These are phyloP conservation scores for Eristalis tenax DNA, from an alignment of 2,888 invertebrate species.

Conservation along the genomic window DNA sequence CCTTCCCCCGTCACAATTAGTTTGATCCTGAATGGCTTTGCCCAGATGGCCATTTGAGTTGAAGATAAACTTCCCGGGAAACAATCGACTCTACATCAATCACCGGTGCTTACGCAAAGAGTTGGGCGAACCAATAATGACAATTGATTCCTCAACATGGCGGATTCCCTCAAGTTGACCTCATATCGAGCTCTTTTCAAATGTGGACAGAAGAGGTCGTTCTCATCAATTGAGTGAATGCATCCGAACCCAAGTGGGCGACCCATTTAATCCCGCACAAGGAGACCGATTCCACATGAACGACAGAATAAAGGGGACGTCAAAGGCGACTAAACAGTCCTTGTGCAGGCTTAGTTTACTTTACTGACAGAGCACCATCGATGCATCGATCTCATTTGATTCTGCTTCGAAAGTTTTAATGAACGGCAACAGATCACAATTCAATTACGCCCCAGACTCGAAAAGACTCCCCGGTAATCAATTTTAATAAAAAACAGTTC, in stretches of 20 bases:
- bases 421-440: background rate
- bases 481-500: background rate
- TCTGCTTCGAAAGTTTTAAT: background rate
- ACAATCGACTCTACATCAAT: background rate
- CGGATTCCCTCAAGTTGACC: background rate
- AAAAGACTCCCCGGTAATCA: background rate
- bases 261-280: background rate
- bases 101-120: background rate
- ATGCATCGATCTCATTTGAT: background rate
- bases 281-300: background rate
- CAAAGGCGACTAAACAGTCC: background rate
- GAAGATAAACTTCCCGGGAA: background rate
- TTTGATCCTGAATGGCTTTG: background rate
- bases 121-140: background rate
- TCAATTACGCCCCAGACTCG: background rate
- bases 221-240: background rate
- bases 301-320: background rate
- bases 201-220: background rate
- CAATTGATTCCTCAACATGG: background rate
- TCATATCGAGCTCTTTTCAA: background rate
- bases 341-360: background rate
- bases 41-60: background rate
- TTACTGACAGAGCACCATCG: background rate
- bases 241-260: background rate
- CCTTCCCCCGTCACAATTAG: background rate